These are phyloP conservation scores for Phoeniculus purpureus DNA, from an alignment of 2,797 vertebrate genomes.

Conservation along the genomic window DNA sequence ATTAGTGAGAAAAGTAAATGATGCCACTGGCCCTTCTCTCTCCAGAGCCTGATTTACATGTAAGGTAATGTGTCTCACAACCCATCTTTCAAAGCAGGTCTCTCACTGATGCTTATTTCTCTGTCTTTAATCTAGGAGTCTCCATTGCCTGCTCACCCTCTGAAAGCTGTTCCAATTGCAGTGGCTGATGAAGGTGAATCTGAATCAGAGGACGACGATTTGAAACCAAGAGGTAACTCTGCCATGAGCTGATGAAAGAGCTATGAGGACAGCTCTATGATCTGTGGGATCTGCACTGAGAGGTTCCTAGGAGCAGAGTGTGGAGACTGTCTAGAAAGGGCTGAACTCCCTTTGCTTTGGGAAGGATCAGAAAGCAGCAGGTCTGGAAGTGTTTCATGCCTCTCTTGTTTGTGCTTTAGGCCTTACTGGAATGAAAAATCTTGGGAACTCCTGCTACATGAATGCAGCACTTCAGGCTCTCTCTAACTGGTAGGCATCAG, in stretches of 20 bases:
- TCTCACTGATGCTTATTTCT: not conserved
- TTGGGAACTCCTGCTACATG: constrained; percentile 99
- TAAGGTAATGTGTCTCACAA: not conserved
- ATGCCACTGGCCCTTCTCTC: not conserved
- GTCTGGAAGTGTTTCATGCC: not conserved
- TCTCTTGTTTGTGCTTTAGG: constrained; percentile 77
- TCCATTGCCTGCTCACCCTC: constrained; percentile 77
- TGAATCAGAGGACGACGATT: constrained; percentile 95
- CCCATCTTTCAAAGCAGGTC: not conserved
- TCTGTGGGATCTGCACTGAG: not conserved
- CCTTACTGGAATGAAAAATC: constrained; percentile 99
- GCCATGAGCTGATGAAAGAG: not conserved
- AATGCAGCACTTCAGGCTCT: constrained; percentile 96
- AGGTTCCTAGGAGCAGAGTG: not conserved
- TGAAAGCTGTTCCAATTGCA: constrained; percentile 93
- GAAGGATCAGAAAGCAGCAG: not conserved
- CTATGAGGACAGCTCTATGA: not conserved
- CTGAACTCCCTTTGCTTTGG: not conserved
- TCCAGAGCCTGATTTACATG: not conserved
- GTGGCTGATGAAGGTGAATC: constrained; percentile 97
- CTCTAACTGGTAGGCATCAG: constrained; percentile 91
- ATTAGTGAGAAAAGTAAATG: not conserved
- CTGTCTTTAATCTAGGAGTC: constrained; percentile 79
- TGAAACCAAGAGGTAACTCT: constrained; percentile 92
- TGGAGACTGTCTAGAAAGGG: not conserved